Conservation (phyloP, 2,797 vertebrate genomes). For the Phrynocephalus guinanensis region DNA sequence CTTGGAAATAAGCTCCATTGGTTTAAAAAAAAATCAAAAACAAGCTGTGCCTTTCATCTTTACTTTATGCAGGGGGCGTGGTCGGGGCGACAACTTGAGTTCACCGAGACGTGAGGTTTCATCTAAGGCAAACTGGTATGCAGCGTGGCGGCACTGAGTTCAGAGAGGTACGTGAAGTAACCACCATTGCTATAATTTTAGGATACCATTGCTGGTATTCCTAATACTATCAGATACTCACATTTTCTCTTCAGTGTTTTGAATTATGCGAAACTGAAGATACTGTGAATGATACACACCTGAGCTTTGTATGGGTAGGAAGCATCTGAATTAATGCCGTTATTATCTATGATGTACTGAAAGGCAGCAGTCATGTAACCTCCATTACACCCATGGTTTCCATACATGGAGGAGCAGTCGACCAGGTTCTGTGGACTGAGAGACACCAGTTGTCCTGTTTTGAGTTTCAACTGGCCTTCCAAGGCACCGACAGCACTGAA, state of each 20-base stretch:
- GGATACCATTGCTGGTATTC: not conserved
- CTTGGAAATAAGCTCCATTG: not conserved
- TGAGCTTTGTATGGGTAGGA: constrained; percentile 85
- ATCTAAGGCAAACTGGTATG: too few species aligned
- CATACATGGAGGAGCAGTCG: constrained; percentile 84
- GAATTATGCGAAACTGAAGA: rapidly evolving
- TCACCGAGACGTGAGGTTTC: too few species aligned
- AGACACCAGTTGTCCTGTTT: constrained; percentile 82
- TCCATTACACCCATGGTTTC: constrained; percentile 86
- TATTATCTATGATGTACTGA: constrained; percentile 88
- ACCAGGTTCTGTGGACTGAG: constrained; percentile 92
- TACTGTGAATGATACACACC: constrained; percentile 70
- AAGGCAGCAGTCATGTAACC: constrained; percentile 82
- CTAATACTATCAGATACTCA: not conserved
- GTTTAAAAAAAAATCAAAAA: not conserved
- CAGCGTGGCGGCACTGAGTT: too few species aligned
- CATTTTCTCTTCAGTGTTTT: not conserved
- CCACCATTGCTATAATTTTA: not conserved
- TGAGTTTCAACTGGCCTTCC: constrained; percentile 87
- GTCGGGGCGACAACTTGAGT: too few species aligned
- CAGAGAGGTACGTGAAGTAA: too few species aligned
- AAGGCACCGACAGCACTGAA: constrained; percentile 91
- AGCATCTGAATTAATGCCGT: constrained; percentile 83
- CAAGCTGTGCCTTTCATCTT: not conserved
- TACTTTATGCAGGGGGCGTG: not conserved